Base-by-base conservation (phyloP, 64 coral and sea anemone genomes). In the Stichodactyla helianthus region DNA sequence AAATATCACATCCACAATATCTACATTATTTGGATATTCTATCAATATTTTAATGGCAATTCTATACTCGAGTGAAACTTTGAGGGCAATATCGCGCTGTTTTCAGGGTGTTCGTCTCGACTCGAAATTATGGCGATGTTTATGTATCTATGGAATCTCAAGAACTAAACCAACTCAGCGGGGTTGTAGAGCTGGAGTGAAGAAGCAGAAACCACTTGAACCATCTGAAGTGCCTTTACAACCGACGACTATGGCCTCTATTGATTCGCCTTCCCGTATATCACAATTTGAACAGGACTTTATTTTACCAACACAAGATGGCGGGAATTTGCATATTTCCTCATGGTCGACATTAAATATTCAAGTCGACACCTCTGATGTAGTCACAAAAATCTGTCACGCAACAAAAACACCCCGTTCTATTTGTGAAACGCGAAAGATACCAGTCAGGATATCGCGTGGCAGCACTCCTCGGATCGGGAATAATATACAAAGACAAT, bases 121-220 rank as follows among this genome's bases (percentile, higher is more conserved):
- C 55, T 17, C 54, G 51, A 62, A 50, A 23, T 82, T 89, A 25
- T 89, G 56, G 87, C 76, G 77, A 50, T 81, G 35, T 54, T 60
- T 89, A 31, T 82, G 55, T 59, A 55, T 27, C 13, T 55, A 59
- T 25, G 87, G 77, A 5, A 89, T 82, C 19, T 60, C 87, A 82
- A 89, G 26, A 81, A 82, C 55, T 27, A 89, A 82, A 82, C 77
- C 76, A 26, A 89, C 87, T 61, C 50, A 55, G 17, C 77, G 77
- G 13, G 87, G 77, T 44, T 65, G 87, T 54, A 51, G 77, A 77
- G 87, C 87, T 80, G 87, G 77, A 31, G 23, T 25, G 19, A 27
- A 44, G 74, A 81, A 25, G 27, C 28, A 56, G 18, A 67, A 25
- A 54, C 70, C 86, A 77, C 28, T 25, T 77, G 23, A 22, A 31